Conservation (phyloP, 2,797 vertebrate genomes). For the Enteromius argenteus region DNA sequence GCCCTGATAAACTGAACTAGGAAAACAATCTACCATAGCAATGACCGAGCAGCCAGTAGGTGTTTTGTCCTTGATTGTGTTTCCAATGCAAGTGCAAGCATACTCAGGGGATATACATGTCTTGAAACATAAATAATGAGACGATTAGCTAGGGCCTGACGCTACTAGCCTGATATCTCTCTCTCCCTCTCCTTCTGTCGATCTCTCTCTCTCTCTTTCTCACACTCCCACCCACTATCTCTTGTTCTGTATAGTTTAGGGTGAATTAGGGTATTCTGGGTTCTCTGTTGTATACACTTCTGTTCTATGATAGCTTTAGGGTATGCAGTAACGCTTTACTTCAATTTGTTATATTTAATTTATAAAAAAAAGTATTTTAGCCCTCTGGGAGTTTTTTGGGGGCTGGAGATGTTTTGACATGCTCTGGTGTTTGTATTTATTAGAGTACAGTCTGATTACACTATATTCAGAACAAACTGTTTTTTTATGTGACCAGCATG, state of each 20-base stretch:
- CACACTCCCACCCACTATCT: constrained; percentile 49
- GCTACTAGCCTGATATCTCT: constrained; percentile 50
- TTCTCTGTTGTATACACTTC: not conserved
- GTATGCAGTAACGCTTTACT: not conserved
- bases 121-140: constrained; percentile 67
- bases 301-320: not conserved
- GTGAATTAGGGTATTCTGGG: constrained; percentile 10
- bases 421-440: not conserved
- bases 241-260: constrained; percentile 18
- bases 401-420: not conserved
- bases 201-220: constrained; percentile 23
- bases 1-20: constrained; percentile 47
- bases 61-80: constrained; percentile 64
- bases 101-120: constrained; percentile 60
- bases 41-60: constrained; percentile 55
- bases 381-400: not conserved
- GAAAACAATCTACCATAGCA: constrained; percentile 55
- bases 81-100: constrained; percentile 56
- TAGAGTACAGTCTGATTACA: not conserved
- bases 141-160: constrained; percentile 62
- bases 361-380: not conserved
- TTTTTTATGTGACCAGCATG: not conserved
- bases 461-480: not conserved
- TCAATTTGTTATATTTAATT: not conserved
- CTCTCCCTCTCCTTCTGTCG: constrained; percentile 24